Conservation (phyloP, 2,113 vertebrate species). For the Psophia crepitans region DNA sequence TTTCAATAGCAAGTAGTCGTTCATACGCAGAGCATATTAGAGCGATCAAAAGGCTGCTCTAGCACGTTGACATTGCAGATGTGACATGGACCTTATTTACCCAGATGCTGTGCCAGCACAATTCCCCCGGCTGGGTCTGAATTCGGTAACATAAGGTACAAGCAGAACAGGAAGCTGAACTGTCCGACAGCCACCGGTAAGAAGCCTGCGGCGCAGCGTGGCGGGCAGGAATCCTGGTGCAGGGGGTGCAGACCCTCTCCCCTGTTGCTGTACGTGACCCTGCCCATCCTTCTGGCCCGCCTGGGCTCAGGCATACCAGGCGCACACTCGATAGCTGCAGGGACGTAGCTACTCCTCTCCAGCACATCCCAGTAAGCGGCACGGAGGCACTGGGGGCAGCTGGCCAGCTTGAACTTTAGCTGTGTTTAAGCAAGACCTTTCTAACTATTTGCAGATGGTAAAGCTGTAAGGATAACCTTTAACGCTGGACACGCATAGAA, state of each 20-base stretch:
- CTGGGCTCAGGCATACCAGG: fast-evolving
- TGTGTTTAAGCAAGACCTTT: neutral
- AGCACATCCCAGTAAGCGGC: neutral
- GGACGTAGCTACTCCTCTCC: too few relatives aligned
- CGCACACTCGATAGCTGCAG: too few relatives aligned
- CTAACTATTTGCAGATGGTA: neutral
- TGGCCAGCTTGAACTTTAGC: neutral
- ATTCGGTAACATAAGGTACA: neutral
- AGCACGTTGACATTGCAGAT: neutral
- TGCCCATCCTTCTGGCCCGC: fast-evolving
- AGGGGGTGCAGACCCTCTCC: neutral
- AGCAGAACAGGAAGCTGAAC: neutral
- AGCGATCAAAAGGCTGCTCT: neutral
- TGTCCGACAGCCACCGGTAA: neutral
- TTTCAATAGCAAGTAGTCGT: neutral
- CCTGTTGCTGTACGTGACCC: too few relatives aligned
- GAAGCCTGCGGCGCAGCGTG: neutral
- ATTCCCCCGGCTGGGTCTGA: neutral
- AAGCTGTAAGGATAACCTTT: neutral
- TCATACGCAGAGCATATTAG: too few relatives aligned
- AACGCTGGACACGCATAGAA: neutral
- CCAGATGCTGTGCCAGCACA: neutral
- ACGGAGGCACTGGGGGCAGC: neutral
- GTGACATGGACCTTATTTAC: neutral
- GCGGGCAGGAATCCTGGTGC: neutral